A percentile compares a stretch with the other conserved stretches of the same genome.
These are phyloP conservation scores for Mactromeris polynyma DNA, from an alignment of 2,888 invertebrate species.

Conservation along the genomic window DNA sequence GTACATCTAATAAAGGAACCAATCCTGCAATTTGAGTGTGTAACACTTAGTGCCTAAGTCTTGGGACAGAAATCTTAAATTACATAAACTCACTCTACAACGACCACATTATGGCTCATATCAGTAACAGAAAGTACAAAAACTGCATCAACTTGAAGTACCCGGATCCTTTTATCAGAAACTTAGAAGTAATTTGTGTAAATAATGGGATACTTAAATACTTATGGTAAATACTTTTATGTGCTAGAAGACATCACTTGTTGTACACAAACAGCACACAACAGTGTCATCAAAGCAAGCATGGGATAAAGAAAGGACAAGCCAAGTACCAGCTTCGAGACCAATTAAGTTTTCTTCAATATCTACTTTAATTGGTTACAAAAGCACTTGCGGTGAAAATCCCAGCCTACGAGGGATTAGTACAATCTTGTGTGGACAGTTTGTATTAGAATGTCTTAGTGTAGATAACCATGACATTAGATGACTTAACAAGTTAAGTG, in stretches of 20 bases:
- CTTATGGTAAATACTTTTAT: conserved; percentile 1
- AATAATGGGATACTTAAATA: neutral
- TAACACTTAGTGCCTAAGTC: no score
- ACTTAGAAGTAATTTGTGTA: neutral
- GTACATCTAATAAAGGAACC: no score
- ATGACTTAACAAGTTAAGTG: conserved; percentile 16
- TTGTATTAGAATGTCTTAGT: conserved; percentile 16
- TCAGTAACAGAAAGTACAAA: neutral
- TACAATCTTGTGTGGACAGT: neutral
- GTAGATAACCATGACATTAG: neutral
- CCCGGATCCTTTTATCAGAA: neutral
- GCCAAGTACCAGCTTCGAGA: neutral
- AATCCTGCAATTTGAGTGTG: no score
- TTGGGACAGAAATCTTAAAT: no score
- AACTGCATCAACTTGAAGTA: neutral
- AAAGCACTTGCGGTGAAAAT: conserved; percentile 19
- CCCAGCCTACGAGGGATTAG: neutral
- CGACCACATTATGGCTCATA: no score
- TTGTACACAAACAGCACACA: neutral
- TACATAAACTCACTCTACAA: no score
- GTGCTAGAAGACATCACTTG: neutral
- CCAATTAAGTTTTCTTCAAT: neutral
- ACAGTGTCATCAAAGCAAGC: neutral
- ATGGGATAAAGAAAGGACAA: neutral
- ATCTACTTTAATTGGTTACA: neutral